phyloP scores from a whole-genome alignment of 2,797 vertebrate species.

The Sebastes hopkinsi region DNA sequence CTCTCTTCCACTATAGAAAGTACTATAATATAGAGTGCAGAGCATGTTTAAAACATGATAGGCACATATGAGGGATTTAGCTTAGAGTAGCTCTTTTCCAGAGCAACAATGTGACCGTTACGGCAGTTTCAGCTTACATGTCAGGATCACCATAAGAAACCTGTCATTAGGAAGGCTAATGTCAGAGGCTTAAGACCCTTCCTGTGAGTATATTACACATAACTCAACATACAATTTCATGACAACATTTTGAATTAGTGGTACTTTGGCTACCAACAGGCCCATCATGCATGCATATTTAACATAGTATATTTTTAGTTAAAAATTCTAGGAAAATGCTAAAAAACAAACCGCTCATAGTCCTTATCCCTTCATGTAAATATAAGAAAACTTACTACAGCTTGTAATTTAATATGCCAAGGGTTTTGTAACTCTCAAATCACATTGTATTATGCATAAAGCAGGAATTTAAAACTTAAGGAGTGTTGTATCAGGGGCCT shows the following conservation, averaged over 20 bases:
- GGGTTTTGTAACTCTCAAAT: neutral
- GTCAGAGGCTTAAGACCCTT: constrained; percentile 8
- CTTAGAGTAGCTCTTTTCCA: constrained; percentile 5
- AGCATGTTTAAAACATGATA: constrained; percentile 18
- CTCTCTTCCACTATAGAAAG: neutral
- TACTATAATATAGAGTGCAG: neutral
- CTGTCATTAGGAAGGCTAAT: constrained; percentile 7
- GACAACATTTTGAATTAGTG: neutral
- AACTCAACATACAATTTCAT: neutral
- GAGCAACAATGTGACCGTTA: neutral
- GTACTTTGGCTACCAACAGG: neutral
- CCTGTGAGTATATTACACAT: neutral
- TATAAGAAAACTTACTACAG: neutral
- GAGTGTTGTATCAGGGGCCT: neutral
- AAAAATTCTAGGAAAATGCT: neutral
- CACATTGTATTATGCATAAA: neutral
- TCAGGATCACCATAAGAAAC: constrained; percentile 24
- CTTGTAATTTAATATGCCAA: neutral
- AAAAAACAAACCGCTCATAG: neutral
- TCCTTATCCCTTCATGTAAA: fast-evolving
- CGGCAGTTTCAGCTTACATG: constrained; percentile 15
- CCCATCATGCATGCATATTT: neutral
- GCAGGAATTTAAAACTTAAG: neutral
- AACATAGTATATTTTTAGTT: neutral
- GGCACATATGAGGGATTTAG: constrained; percentile 13